Conservation (phyloP, 2,113 vertebrate species). For the Hippocampus guttulatus region DNA sequence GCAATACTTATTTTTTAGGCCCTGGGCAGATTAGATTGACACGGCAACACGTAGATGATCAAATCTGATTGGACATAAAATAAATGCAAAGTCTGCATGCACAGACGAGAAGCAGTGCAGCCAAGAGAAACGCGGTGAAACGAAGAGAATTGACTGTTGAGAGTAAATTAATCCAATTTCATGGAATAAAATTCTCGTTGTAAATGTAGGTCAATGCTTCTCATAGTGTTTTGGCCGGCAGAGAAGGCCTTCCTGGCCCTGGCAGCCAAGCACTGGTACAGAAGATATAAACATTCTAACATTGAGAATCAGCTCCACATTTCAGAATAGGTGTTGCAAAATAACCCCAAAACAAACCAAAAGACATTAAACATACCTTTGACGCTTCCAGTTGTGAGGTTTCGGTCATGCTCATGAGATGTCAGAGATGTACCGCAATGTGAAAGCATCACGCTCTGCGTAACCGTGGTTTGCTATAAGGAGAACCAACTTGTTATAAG, state of each 20-base stretch:
- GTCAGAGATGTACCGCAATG: constrained; percentile 17
- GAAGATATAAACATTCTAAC: no score
- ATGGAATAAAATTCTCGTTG: not conserved
- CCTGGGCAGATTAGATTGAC: not conserved
- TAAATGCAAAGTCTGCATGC: not conserved
- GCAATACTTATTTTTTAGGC: not conserved
- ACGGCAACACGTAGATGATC: not conserved
- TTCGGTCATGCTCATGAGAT: constrained; percentile 25
- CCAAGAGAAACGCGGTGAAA: not conserved
- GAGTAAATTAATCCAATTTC: not conserved
- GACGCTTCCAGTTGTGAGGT: constrained; percentile 2
- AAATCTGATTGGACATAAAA: not conserved
- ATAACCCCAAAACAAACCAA: no score
- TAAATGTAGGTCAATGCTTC: not conserved
- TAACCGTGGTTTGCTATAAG: constrained; percentile 16
- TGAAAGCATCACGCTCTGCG: constrained; percentile 20
- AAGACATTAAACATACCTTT: not conserved
- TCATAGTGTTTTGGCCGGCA: no score
- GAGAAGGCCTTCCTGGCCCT: no score
- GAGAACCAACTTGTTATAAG: not conserved
- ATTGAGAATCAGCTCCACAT: no score
- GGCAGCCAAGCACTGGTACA: no score
- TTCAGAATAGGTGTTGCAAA: no score
- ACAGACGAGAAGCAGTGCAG: not conserved
- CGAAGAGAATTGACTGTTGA: not conserved